Evolutionary conservation across 2,113 vertebrate genomes (phyloP), one percentile per base, ranked within the genome.

Genomic region (Heptranchias perlo): DNA sequence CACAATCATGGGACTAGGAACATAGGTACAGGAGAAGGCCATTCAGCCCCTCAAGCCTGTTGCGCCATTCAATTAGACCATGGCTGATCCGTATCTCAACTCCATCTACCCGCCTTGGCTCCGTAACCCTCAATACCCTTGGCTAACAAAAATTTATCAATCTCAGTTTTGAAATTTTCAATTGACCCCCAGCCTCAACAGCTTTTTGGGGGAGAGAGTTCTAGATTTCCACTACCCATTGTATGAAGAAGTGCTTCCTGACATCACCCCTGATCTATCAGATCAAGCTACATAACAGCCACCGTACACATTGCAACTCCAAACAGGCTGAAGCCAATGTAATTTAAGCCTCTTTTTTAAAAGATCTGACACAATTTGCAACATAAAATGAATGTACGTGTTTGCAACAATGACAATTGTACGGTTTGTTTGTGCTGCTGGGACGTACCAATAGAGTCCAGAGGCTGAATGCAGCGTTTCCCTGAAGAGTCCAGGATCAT

Each of bases 401-500:
- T 14, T 58, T 18, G n/a, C 28, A 18, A 6, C 89, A 58, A 31
- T 39, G 58, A n/a, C 54, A 92, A 39, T 5, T 82, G 4, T 16
- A 82, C n/a, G 3, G 39, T 16, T 6, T 82, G 39, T 21, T 44
- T 16, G 11, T 61, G 49, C 87, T 35, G 28, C 28, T 31, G 65
- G 4, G 1, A 95, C 94, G 18, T 95, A 95, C 94, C 94, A 14
- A 14, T 49, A 49, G 65, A 18, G 25, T 69, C 25, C 18, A 65
- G 47, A 49, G 65, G 47, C 47, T 95, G 44, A 73, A 96, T n/a
- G 91, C 96, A 96, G 52, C 84, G 96, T 39, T 96, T 96, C 16
- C 96, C 96, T 54, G 61, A 64, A 31, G 62, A 69, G 96, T 96
- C 96, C 44, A 96, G 96, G 44, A 76, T 95, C 54, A 94, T 52